Base-by-base conservation (phyloP, 1,140 invertebrate genomes). In the Agrilus planipennis region DNA sequence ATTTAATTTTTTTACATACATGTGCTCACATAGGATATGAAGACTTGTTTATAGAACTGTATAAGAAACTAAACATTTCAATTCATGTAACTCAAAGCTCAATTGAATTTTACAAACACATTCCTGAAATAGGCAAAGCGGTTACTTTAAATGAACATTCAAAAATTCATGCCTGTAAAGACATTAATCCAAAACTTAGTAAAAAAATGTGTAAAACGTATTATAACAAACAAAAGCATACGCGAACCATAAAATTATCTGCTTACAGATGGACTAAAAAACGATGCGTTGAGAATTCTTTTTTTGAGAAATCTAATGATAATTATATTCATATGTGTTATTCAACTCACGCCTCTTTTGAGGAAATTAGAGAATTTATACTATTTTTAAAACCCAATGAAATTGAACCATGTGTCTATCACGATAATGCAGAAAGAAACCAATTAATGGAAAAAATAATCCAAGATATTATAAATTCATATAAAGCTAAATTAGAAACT, bases 281-380 rank as follows among this genome's bases (percentile, higher is more conserved):
- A n/a, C n/a, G n/a, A n/a, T n/a, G n/a, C n/a, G n/a, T n/a, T n/a
- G 51, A 40, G 6, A 53, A 60, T 21, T 65, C 60, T 41, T 31
- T 50, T 42, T 45, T 56, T 25, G 40, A 51, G 20, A 52, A 47
- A 39, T 52, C 61, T 37, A 15, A 38, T 1, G 30, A 56, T 12
- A 60, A 53, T 21, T 54, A 44, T 3, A 53, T 61, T 22, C 65
- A 69, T 42, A 65, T 77, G 4, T 81, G 77, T 51, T 80, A 75
- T 47, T 69, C 77, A 2, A 73, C 65, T 10, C 79, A 83, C 52
- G 70, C 72, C 16, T 80, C 77, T 25, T 67, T 67, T 31, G 47
- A 63, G 17, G 75, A 79, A 61, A 51, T 76, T 2, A 54, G 55
- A 25, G 60, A 59, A 22, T 70, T 77, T 48, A 46, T 77, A 18